Evolutionary conservation across 2,888 invertebrate species (phyloP), one percentile per base, ranked within the genome.

Genomic region (Malthinus flaveolus): DNA sequence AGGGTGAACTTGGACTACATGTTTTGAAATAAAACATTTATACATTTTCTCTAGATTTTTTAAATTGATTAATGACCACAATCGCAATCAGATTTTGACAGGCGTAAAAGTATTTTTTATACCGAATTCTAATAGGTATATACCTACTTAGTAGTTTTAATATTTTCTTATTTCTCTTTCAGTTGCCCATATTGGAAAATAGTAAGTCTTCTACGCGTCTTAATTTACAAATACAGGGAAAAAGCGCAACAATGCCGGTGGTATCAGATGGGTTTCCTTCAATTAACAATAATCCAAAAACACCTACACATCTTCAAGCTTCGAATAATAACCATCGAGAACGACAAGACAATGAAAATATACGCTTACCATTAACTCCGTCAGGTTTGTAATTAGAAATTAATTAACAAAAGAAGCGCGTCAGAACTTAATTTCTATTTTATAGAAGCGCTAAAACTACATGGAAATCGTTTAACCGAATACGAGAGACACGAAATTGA

Each of bases 401-500:
- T n/a, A 39, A 12, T 3, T 34, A 15, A 8, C 3, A 9, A n/a
- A n/a, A 9, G 23, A 23, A 23, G 5, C 23, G 23, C 23, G 2
- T 23, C 23, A 3, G 2, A 5, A 23, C 23, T 23, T 23, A 23
- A 23, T 23, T 23, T 23, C 23, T 23, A 23, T 35, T 32, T 80
- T 80, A 7, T 85, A 92, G 94, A 94, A 79, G 89, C 93, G 61
- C 81, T 94, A 50, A 91, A 91, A 76, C 84, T 90, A 71, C 95
- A 92, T 79, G 88, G 92, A 61, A 89, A 89, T 66, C 85, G 90
- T 69, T 83, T 97, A 71, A 91, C 95, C 48, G 92, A 93, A 71
- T 94, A 91, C 84, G 97, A 97, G 81, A 85, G 91, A 73, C 88
- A 87, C 68, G 97, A 97, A 81, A 88, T 97, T 63, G 87, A 92